Conservation (phyloP, 2,888 invertebrate species). For the Celastrina argiolus region DNA sequence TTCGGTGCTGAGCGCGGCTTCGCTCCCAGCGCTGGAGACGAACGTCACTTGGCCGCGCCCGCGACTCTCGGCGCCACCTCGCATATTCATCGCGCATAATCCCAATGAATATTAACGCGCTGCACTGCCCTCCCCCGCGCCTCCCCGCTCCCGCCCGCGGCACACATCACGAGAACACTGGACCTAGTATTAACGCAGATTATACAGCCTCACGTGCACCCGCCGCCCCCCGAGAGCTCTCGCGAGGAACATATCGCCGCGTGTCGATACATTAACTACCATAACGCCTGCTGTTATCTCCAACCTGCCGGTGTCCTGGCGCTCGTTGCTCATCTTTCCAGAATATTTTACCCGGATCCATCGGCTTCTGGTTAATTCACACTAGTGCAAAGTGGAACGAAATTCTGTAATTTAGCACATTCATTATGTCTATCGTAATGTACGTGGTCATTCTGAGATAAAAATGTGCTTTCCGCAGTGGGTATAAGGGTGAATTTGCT, state of each 20-base stretch:
- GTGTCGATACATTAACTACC: neutral
- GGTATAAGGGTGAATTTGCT: no score
- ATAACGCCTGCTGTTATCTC: neutral
- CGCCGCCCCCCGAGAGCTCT: neutral
- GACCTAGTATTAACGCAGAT: neutral
- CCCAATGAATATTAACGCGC: constrained; percentile 16
- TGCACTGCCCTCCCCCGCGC: neutral
- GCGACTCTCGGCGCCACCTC: neutral
- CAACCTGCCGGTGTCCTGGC: neutral
- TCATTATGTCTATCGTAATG: no score
- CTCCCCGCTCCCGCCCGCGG: neutral
- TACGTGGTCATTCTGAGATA: no score
- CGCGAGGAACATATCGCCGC: constrained; percentile 3
- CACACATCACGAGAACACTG: constrained; percentile 7
- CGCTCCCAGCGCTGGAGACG: neutral
- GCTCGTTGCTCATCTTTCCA: neutral
- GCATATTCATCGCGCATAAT: constrained; percentile 18
- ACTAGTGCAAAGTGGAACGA: no score
- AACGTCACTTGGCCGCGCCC: neutral
- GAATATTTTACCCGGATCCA: neutral
- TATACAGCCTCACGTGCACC: neutral
- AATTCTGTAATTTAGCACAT: no score
- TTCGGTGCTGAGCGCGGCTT: neutral
- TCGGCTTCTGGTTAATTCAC: no score
- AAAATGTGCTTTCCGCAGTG: no score